Base-by-base conservation (phyloP, 2,797 vertebrate species). In the Eulemur mongoz region DNA sequence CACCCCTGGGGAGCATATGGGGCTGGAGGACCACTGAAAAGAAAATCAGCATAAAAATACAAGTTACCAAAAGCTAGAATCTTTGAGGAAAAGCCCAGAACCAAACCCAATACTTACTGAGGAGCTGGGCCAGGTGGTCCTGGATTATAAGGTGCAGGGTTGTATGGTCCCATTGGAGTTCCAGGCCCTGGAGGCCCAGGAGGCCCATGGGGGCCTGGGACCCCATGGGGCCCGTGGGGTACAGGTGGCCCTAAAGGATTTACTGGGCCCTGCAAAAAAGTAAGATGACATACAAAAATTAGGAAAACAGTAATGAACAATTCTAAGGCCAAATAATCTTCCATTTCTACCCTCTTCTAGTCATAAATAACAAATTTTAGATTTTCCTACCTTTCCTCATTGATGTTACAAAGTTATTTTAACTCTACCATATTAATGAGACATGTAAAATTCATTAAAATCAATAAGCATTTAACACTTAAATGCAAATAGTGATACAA, bases 1-100 rank as follows among this genome's bases (percentile, higher is more conserved):
- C 99, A 99, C 69, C 99, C 99, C 95, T 99, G 99, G 94, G 99
- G 99, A 97, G 99, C 99, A 97, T 99, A 99, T 0, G 99, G 99
- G 20, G 99, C 99, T 92, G 99, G 99, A 97, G 99, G 99, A 90
- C 99, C 99, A 98, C 99, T 99, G 95, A 5, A 94, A 97, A 96
- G 18, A 61, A 90, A 96, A 57, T 32, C 5, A 72, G 4, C 67
- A 3, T 35, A 5, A 75, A 3, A 94, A 73, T 88, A 79, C 79
- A 65, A 97, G 54, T 69, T 67, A 25, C 15, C 25, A 38, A 69
- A 95, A 94, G 45, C 38, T 61, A 76, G 0, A 54, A 54, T 82
- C 7, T 75, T 93, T 79, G 52, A 32, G 22, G 13, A 87, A 83
- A 81, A 83, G 13, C 9, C 70, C 22, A 91, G 15, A 92, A 87